phyloP scores from a whole-genome alignment of 2,797 vertebrate genomes.

The Pithecia hirsuta region DNA sequence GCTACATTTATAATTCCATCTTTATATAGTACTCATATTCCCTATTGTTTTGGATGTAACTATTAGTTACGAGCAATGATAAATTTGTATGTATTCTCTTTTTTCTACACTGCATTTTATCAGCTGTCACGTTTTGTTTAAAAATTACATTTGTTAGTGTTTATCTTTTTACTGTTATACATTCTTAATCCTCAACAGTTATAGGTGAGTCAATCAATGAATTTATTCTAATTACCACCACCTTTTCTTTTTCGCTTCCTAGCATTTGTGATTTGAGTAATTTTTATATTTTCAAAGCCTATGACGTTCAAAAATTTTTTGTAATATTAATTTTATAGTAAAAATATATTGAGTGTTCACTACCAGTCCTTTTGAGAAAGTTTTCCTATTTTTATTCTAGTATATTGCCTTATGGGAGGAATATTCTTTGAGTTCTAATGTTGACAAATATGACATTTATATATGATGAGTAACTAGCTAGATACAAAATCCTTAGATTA shows the following conservation, averaged over 20 bases:
- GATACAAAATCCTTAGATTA: background rate
- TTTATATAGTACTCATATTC: background rate
- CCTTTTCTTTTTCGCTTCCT: background rate
- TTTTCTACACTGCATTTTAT: background rate
- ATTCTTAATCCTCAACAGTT: background rate
- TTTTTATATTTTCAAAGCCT: background rate
- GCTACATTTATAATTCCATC: background rate
- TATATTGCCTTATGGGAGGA: background rate
- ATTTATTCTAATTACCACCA: background rate
- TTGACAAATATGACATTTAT: background rate
- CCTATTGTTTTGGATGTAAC: background rate
- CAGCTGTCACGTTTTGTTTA: background rate
- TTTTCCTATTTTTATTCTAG: background rate
- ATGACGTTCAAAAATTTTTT: background rate
- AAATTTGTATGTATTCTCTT: background rate
- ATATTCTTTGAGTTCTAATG: background rate
- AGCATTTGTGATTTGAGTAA: background rate
- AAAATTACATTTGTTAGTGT: background rate
- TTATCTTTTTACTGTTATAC: background rate
- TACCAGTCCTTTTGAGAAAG: background rate
- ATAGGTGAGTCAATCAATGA: background rate
- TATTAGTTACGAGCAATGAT: background rate
- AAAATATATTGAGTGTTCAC: background rate
- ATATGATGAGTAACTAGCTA: background rate
- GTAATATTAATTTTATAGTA: background rate